Conservation (phyloP, 2,797 vertebrate genomes). For the Pseudomugil tenellus region DNA sequence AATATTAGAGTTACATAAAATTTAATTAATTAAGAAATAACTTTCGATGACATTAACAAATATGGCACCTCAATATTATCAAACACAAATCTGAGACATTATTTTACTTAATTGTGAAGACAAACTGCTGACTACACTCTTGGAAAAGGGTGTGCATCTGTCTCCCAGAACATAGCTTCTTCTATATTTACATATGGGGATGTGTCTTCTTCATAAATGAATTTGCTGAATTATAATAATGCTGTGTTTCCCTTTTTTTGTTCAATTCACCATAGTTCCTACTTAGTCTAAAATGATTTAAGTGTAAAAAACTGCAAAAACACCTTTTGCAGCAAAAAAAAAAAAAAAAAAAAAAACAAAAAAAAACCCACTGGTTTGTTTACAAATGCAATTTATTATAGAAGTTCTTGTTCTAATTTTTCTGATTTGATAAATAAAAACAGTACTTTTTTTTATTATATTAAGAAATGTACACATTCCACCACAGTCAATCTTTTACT, state of each 20-base stretch:
- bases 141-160: background rate
- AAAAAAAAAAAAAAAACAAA: background rate
- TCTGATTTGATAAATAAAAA: slow-evolving; percentile 30
- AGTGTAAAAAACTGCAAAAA: background rate
- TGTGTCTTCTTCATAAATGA: background rate
- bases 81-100: background rate
- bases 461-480: slow-evolving; percentile 23
- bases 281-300: background rate
- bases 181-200: no score
- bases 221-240: background rate
- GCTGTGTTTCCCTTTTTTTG: background rate
- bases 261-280: background rate
- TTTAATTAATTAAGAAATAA: background rate
- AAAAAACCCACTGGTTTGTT: background rate
- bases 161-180: background rate
- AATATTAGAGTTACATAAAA: background rate
- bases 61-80: background rate
- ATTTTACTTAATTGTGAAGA: background rate
- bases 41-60: background rate
- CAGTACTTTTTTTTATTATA: slow-evolving; percentile 20
- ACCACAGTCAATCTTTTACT: slow-evolving; percentile 52
- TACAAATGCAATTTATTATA: slow-evolving; percentile 49
- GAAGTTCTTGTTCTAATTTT: slow-evolving; percentile 7
- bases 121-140: background rate
- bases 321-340: slow-evolving; percentile 1